Conservation (phyloP, 2,113 vertebrate species). For the Callionymus lyra region DNA sequence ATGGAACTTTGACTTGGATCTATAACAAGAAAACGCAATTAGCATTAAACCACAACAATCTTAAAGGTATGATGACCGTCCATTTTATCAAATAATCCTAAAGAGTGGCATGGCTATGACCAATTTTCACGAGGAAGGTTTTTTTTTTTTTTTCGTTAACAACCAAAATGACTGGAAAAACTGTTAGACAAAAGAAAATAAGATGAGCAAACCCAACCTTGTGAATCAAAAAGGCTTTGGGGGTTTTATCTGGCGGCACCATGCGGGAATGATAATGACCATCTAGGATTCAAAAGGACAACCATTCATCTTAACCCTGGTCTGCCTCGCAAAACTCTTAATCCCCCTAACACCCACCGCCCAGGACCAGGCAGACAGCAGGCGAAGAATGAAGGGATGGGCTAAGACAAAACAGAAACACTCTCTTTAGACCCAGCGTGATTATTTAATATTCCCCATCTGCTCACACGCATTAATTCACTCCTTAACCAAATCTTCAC, state of each 20-base stretch:
- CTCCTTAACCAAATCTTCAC: slow-evolving; percentile 49
- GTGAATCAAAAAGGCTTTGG: slow-evolving; percentile 64
- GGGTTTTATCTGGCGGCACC: slow-evolving; percentile 73
- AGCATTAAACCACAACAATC: too few species aligned
- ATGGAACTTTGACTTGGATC: too few species aligned
- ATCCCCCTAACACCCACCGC: slow-evolving; percentile 69
- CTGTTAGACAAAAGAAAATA: slow-evolving; percentile 49
- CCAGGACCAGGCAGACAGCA: slow-evolving; percentile 65
- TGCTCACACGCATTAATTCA: slow-evolving; percentile 59
- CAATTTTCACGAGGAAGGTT: slow-evolving; percentile 19
- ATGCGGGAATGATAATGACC: slow-evolving; percentile 75
- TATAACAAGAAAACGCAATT: too few species aligned
- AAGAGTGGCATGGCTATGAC: background rate
- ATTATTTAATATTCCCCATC: slow-evolving; percentile 67
- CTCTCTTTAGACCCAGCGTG: slow-evolving; percentile 39
- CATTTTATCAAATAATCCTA: too few species aligned
- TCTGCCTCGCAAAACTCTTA: slow-evolving; percentile 66
- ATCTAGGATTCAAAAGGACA: slow-evolving; percentile 70
- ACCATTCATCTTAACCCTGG: slow-evolving; percentile 73
- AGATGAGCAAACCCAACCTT: slow-evolving; percentile 34
- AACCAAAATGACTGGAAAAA: slow-evolving; percentile 19
- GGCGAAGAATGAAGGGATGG: slow-evolving; percentile 60
- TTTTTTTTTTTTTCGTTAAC: too few species aligned
- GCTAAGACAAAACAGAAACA: slow-evolving; percentile 67
- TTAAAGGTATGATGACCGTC: too few species aligned